Evolutionary conservation across 2,797 vertebrate genomes (phyloP).

Genomic region (Neoniphon sammara): DNA sequence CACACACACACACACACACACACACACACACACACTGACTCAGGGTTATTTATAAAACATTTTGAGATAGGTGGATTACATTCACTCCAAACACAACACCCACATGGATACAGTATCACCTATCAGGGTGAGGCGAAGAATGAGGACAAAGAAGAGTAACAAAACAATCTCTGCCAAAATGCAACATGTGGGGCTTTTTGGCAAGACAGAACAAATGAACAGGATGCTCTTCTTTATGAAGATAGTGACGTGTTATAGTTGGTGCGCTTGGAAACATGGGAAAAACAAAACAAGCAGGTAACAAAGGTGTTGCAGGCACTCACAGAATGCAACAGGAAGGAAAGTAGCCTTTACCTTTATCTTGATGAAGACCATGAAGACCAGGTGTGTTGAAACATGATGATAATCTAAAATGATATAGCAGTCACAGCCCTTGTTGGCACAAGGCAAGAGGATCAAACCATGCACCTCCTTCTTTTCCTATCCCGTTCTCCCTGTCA

Average conservation of each 20-base stretch:
- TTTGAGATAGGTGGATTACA: constrained; percentile 64
- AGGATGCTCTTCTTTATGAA: no score
- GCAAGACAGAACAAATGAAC: no score
- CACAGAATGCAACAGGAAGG: no score
- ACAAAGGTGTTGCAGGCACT: no score
- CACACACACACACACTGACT: constrained; percentile 29
- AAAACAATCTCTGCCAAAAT: constrained; percentile 26
- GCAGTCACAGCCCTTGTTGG: no score
- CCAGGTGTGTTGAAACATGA: no score
- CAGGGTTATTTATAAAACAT: constrained; percentile 71
- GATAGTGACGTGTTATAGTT: no score
- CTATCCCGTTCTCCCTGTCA: neutral
- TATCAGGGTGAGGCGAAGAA: constrained; percentile 28
- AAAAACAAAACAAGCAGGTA: no score
- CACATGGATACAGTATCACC: constrained; percentile 56
- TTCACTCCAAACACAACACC: constrained; percentile 67
- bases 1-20: constrained; percentile 50
- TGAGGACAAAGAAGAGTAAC: constrained; percentile 28
- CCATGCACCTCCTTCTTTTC: neutral
- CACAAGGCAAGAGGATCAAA: neutral
- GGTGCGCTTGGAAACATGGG: no score
- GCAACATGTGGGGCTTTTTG: constrained; percentile 10
- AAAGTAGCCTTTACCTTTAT: no score
- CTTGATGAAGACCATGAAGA: no score
- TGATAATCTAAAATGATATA: no score